phyloP scores from a whole-genome alignment of 2,888 invertebrate genomes.

The Lasius fuliginosus region DNA sequence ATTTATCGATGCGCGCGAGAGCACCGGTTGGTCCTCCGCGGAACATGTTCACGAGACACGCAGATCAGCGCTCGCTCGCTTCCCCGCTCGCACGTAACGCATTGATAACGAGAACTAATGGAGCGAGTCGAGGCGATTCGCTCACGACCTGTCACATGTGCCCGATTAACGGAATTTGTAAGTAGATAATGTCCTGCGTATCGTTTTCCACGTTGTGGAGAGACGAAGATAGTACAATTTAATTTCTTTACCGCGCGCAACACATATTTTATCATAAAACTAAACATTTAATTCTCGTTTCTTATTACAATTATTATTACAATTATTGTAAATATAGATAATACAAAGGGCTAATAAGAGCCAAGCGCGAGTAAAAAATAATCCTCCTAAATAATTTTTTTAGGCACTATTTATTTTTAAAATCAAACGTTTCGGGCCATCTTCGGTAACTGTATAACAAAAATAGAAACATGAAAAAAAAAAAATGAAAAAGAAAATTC shows the following conservation, averaged over 20 bases:
- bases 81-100: conserved; percentile 21
- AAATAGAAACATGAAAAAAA: no score
- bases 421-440: no score
- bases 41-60: conserved; percentile 42
- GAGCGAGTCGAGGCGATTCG: conserved; percentile 57
- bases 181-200: conserved; percentile 27
- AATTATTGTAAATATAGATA: no score
- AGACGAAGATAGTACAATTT: background rate
- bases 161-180: conserved; percentile 46
- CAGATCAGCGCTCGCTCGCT: conserved; percentile 45
- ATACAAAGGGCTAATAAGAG: no score
- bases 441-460: no score
- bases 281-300: background rate
- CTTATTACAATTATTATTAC: no score
- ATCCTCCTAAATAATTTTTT: no score
- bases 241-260: background rate
- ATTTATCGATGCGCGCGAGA: conserved; percentile 73
- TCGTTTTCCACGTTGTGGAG: conserved; percentile 5
- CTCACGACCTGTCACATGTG: conserved; percentile 35
- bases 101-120: conserved; percentile 64
- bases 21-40: conserved; percentile 30
- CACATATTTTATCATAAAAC: background rate
- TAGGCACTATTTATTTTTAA: no score
- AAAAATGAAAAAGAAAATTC: no score
- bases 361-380: no score